These are phyloP conservation scores for Sebastes melanostomus DNA, from an alignment of 2,797 vertebrate genomes.

Conservation along the genomic window DNA sequence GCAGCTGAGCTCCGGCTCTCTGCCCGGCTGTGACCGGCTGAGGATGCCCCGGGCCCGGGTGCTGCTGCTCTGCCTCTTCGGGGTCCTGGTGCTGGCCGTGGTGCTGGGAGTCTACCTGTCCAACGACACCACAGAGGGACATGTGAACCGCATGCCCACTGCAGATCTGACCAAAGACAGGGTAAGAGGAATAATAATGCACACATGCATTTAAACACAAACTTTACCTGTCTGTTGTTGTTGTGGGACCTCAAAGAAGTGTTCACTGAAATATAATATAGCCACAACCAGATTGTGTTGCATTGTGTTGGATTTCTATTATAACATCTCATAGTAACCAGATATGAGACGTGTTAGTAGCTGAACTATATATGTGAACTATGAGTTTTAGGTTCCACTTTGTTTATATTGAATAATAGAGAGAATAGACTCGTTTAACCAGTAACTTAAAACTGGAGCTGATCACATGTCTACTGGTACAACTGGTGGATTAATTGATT, in stretches of 20 bases:
- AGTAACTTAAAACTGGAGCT: not conserved
- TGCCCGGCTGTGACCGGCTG: conserved; percentile 63
- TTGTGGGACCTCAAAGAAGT: not conserved
- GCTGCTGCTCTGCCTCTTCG: conserved; percentile 76
- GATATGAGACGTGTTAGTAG: not conserved
- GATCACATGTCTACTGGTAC: not conserved
- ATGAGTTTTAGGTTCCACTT: not conserved
- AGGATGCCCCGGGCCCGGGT: conserved; percentile 67
- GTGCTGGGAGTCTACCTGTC: conserved; percentile 78
- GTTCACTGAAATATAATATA: not conserved
- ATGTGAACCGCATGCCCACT: conserved; percentile 23
- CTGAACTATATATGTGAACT: not conserved
- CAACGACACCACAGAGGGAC: conserved; percentile 50
- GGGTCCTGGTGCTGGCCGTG: conserved; percentile 74
- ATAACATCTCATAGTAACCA: not conserved
- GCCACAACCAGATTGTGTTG: not conserved
- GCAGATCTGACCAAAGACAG: conserved; percentile 71
- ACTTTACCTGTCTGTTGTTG: not conserved
- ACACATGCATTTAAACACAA: not conserved
- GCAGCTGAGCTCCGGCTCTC: conserved; percentile 27
- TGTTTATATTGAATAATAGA: not conserved
- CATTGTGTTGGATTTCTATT: not conserved
- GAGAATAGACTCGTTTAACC: not conserved
- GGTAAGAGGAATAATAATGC: conserved; percentile 56
- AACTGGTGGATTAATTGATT: not conserved